phyloP scores from a whole-genome alignment of 1,140 invertebrate genomes.

The Euwallacea fornicatus region DNA sequence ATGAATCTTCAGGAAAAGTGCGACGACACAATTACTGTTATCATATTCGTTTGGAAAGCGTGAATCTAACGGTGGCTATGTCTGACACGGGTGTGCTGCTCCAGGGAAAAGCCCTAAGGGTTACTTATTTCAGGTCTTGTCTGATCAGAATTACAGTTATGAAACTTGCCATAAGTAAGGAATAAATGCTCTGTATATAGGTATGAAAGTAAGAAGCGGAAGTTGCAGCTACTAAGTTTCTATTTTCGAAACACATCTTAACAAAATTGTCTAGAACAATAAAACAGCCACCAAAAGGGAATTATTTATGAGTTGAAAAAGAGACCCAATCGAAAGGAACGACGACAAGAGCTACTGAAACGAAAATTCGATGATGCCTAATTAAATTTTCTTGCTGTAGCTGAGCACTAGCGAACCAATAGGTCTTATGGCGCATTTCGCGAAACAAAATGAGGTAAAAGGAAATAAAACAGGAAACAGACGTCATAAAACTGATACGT shows the following conservation, averaged over 20 bases:
- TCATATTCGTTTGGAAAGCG: no score
- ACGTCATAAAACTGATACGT: conserved; percentile 16
- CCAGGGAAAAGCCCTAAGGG: no score
- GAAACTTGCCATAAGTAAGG: no score
- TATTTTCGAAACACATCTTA: background rate
- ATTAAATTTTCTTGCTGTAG: conserved; percentile 12
- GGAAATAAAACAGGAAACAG: conserved; percentile 19
- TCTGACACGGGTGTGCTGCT: no score
- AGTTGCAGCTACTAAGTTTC: no score
- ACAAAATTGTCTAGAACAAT: background rate
- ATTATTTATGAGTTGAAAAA: conserved; percentile 1
- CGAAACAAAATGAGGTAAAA: conserved; percentile 19
- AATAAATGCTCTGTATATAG: no score
- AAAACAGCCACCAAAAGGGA: conserved; percentile 5
- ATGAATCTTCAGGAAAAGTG: no score
- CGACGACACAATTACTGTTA: no score
- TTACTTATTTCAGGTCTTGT: no score
- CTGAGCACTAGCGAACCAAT: conserved; percentile 5
- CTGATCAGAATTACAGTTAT: no score
- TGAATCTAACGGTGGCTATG: no score
- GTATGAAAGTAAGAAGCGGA: no score
- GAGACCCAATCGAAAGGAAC: background rate
- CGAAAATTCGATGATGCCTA: conserved; percentile 11
- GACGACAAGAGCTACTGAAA: background rate
- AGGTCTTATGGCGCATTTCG: conserved; percentile 14